These are phyloP conservation scores for Corythaixoides concolor DNA, from an alignment of 2,113 vertebrate species.

Conservation along the genomic window DNA sequence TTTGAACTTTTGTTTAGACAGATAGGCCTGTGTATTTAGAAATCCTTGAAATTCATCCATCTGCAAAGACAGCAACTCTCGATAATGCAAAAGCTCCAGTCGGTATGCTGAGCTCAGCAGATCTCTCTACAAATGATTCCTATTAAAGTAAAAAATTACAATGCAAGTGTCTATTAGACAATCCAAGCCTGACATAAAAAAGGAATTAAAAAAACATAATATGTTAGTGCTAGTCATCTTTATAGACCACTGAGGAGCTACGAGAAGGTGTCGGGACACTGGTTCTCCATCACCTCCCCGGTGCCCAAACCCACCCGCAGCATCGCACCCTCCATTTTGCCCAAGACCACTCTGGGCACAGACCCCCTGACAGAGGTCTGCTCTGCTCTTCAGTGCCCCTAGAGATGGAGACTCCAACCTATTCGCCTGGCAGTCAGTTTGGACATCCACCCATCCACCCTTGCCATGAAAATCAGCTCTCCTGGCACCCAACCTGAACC, in stretches of 20 bases:
- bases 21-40: conserved; percentile 60
- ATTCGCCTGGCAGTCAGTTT: background rate
- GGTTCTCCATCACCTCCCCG: fast-evolving
- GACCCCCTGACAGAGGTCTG: background rate
- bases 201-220: conserved; percentile 14
- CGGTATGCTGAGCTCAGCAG: conserved; percentile 57
- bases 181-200: conserved; percentile 30
- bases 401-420: background rate
- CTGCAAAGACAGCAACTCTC: conserved; percentile 57
- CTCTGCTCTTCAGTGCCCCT: background rate
- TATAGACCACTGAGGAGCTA: background rate
- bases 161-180: conserved; percentile 51
- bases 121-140: conserved; percentile 61
- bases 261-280: background rate
- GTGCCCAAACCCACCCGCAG: background rate
- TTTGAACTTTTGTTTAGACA: conserved; percentile 65
- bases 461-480: background rate
- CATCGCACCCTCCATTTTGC: background rate
- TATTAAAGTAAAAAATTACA: conserved; percentile 70
- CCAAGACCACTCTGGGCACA: background rate
- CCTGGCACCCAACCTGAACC: background rate
- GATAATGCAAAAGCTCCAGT: conserved; percentile 51
- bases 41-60: conserved; percentile 66
- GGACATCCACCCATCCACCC: background rate
- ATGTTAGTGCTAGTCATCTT: background rate